Evolutionary conservation across 2,113 vertebrate species (phyloP), one percentile per base, ranked within the genome.

Genomic region (Trematocara zebra): DNA sequence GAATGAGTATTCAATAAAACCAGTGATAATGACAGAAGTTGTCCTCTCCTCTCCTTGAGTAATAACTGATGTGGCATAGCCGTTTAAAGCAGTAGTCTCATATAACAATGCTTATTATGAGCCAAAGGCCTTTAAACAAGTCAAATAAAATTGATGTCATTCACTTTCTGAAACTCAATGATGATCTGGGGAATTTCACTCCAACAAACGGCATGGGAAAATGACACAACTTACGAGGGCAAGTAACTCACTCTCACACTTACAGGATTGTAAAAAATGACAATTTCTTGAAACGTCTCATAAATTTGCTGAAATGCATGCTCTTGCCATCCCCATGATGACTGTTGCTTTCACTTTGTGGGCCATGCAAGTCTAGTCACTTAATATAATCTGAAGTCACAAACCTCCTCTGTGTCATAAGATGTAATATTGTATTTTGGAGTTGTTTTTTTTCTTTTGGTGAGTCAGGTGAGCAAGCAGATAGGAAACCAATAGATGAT

Each of bases 261-360:
- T 98, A 98, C 98, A 96, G 97, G 97, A 97, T 96, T 98, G 97
- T 98, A 98, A 99, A 98, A 96, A 91, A 94, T 97, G 97, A 97
- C 97, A 96, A 98, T 99, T 98, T 97, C 96, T 97, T 95, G 96
- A 97, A 97, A 97, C 94, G 96, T 82, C 95, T 96, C 96, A 98
- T 99, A 98, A 99, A 99, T 98, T 97, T 96, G 91, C 96, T 94
- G 96, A 97, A 98, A 97, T 97, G 17, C 44, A 51, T 76, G 97
- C 96, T 94, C 96, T 95, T 94, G 95, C 96, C 96, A 95, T 94
- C 96, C 95, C 83, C 96, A 95, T 95, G 96, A 95, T 97, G 97
- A 97, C 94, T 96, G 96, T 97, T 96, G 97, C 97, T 96, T 97
- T 97, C 97, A 96, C 97, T 96, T 94, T 93, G 94, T 93, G 95